Conservation (phyloP, 2,888 invertebrate genomes). For the Tinea pellionella region DNA sequence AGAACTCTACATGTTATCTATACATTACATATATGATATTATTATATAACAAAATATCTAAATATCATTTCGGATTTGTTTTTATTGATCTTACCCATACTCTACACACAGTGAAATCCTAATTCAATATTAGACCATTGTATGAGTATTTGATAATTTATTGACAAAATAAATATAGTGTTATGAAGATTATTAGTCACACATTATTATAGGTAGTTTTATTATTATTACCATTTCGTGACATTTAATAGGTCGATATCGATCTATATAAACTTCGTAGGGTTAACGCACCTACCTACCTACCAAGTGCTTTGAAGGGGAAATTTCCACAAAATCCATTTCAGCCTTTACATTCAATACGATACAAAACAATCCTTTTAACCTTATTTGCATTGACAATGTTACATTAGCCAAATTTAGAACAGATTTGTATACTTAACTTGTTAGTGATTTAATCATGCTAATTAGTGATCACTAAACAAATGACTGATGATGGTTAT, state of each 20-base stretch:
- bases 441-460: not conserved
- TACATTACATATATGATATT: too few relatives aligned
- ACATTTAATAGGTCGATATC: not conserved
- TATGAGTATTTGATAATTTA: too few relatives aligned
- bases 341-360: not conserved
- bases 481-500: too few relatives aligned
- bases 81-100: too few relatives aligned
- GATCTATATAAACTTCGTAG: conserved; percentile 1
- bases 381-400: conserved; percentile 1
- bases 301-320: not conserved
- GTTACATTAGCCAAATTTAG: not conserved
- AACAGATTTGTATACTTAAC: not conserved
- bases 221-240: conserved; percentile 2
- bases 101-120: too few relatives aligned
- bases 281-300: too few relatives aligned
- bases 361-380: conserved; percentile 6
- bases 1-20: too few relatives aligned
- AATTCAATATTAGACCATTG: too few relatives aligned
- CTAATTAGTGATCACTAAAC: too few relatives aligned
- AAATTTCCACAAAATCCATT: not conserved
- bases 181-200: not conserved
- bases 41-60: too few relatives aligned
- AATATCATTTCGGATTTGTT: too few relatives aligned
- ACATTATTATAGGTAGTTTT: not conserved
- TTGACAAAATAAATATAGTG: too few relatives aligned